A percentile compares a stretch with the other conserved stretches of the same genome.
These are phyloP conservation scores for Mustela nigripes DNA, from an alignment of 2,113 vertebrate species.

Conservation along the genomic window DNA sequence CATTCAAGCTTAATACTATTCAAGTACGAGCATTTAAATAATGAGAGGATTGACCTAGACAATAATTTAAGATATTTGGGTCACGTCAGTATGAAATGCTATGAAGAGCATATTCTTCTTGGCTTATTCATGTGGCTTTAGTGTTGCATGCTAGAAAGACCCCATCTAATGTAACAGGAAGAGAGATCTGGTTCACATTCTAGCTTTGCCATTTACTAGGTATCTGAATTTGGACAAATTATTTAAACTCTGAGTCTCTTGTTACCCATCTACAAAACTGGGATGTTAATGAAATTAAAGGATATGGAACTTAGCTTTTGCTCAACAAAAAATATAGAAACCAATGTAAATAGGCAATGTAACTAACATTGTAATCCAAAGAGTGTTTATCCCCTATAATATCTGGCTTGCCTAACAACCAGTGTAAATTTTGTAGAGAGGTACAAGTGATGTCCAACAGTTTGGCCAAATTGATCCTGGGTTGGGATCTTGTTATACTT, in stretches of 20 bases:
- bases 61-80: not conserved
- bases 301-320: not conserved
- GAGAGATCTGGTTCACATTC: not conserved
- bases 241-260: not conserved
- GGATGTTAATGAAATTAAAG: slow-evolving; percentile 8
- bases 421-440: not conserved
- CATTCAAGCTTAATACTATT: not conserved
- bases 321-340: not conserved
- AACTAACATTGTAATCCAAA: not conserved
- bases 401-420: not conserved
- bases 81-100: not conserved
- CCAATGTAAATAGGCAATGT: not conserved
- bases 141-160: not conserved
- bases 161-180: not conserved
- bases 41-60: not conserved
- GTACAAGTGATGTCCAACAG: not conserved
- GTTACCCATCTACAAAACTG: not conserved
- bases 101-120: not conserved
- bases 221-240: not conserved
- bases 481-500: not conserved
- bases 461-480: not conserved
- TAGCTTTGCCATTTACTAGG: not conserved
- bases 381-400: not conserved
- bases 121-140: not conserved
- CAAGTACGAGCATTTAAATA: not conserved